phyloP scores from a whole-genome alignment of 2,888 invertebrate species.

The Tiliacea citrago region DNA sequence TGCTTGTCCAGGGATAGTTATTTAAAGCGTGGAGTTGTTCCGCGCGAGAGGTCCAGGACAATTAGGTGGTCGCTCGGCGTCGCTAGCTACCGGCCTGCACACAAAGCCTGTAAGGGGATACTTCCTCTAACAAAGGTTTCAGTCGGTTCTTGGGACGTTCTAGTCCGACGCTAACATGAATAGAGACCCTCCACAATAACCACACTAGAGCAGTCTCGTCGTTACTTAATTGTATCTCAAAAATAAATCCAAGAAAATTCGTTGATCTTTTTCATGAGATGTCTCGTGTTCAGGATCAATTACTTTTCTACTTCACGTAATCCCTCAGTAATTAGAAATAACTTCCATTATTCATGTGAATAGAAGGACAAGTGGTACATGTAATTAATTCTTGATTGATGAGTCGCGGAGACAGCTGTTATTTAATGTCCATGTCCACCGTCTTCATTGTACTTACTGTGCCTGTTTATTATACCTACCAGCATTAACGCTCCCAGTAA shows the following conservation, averaged over 20 bases:
- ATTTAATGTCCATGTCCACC: constrained; percentile 37
- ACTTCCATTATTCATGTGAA: constrained; percentile 5
- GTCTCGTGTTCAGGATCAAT: neutral
- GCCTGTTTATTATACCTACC: constrained; percentile 29
- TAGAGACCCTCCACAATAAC: constrained; percentile 69
- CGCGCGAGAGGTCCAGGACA: constrained; percentile 83
- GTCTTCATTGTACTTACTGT: constrained; percentile 33
- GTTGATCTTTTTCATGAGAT: neutral
- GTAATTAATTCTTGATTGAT: constrained; percentile 54
- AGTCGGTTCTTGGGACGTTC: constrained; percentile 79
- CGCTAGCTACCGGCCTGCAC: constrained; percentile 75
- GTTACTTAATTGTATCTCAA: constrained; percentile 7
- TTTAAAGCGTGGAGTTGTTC: constrained; percentile 85
- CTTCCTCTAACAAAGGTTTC: constrained; percentile 87
- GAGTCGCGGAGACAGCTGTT: constrained; percentile 36
- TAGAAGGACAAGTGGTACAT: constrained; percentile 15
- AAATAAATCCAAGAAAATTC: constrained; percentile 16
- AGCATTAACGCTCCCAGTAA: constrained; percentile 13
- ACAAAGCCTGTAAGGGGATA: constrained; percentile 89
- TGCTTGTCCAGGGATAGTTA: constrained; percentile 79
- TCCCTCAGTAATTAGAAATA: constrained; percentile 15
- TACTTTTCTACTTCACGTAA: neutral
- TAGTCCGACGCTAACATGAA: constrained; percentile 73
- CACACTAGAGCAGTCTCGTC: constrained; percentile 33
- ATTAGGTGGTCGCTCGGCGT: constrained; percentile 85